A percentile compares a stretch with the other conserved stretches of the same genome.
Evolutionary conservation across 2,888 invertebrate species (phyloP).

Genomic region (Mythimna pallens): DNA sequence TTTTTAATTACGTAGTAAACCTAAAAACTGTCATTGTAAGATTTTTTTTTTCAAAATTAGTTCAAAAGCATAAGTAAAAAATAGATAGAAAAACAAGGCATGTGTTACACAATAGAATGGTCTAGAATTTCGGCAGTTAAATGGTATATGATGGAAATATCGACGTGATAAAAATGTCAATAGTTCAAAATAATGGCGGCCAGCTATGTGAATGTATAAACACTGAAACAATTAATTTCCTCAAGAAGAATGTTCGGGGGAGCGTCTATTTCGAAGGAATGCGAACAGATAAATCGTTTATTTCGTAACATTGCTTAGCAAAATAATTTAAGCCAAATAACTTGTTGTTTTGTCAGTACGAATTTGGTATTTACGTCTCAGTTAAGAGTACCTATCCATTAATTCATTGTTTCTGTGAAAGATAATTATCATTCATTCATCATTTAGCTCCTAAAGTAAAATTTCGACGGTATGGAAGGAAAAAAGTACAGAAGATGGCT

Average conservation of each 20-base stretch:
- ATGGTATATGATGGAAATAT: constrained; percentile 20
- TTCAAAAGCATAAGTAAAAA: no score
- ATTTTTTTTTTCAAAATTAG: background rate
- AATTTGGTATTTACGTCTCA: background rate
- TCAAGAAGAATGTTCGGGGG: constrained; percentile 24
- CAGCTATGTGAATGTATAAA: constrained; percentile 21
- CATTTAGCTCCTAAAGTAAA: background rate
- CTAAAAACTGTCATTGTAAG: no score
- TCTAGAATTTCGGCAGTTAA: constrained; percentile 8
- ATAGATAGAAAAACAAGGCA: background rate
- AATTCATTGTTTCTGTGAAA: background rate
- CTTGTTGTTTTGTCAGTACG: constrained; percentile 3
- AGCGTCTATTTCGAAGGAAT: constrained; percentile 12
- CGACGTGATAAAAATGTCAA: constrained; percentile 41
- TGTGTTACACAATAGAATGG: background rate
- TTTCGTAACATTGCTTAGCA: constrained; percentile 8
- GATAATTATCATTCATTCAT: background rate
- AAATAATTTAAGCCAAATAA: constrained; percentile 17
- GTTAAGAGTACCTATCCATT: background rate
- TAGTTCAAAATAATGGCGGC: constrained; percentile 39
- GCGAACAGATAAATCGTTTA: constrained; percentile 26
- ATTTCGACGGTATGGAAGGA: no score
- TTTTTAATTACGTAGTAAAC: no score
- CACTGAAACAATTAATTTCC: constrained; percentile 37
- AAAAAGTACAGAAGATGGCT: no score